Percentiles rank a stretch among this genome's conserved stretches.
Conservation (phyloP, 2,797 vertebrate species). For the Sebastes hopkinsi region DNA sequence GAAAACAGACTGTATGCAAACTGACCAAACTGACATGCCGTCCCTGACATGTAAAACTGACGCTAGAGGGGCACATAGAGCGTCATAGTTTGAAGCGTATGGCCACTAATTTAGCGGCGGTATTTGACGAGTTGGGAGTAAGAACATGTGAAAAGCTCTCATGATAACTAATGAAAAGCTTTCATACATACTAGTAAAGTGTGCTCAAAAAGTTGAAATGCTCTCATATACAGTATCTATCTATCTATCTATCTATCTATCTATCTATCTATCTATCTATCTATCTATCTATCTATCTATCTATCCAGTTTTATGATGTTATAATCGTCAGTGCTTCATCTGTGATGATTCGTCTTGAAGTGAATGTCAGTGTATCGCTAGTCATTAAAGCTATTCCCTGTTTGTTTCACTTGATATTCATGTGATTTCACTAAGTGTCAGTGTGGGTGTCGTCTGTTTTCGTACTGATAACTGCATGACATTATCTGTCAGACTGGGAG, state of each 20-base stretch:
- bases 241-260: neutral
- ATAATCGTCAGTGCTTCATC: neutral
- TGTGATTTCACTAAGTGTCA: neutral
- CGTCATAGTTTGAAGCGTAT: neutral
- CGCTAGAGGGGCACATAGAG: neutral
- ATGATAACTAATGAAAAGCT: too few relatives aligned
- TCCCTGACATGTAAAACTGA: accelerated
- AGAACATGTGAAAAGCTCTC: accelerated
- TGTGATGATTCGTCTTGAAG: neutral
- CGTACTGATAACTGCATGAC: neutral
- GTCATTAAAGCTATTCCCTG: neutral
- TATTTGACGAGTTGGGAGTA: too few relatives aligned
- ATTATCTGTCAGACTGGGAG: neutral
- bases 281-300: neutral
- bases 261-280: neutral
- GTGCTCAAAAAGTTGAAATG: neutral
- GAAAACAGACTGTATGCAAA: neutral
- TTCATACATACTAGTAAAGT: too few relatives aligned
- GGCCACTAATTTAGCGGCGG: neutral
- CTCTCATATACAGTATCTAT: neutral
- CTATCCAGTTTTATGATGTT: neutral
- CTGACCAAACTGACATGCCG: neutral
- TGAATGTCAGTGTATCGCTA: neutral
- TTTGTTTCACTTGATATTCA: neutral
- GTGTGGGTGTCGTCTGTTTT: neutral